phyloP scores from a whole-genome alignment of 2,888 invertebrate genomes.

The Pandemis heparana region DNA sequence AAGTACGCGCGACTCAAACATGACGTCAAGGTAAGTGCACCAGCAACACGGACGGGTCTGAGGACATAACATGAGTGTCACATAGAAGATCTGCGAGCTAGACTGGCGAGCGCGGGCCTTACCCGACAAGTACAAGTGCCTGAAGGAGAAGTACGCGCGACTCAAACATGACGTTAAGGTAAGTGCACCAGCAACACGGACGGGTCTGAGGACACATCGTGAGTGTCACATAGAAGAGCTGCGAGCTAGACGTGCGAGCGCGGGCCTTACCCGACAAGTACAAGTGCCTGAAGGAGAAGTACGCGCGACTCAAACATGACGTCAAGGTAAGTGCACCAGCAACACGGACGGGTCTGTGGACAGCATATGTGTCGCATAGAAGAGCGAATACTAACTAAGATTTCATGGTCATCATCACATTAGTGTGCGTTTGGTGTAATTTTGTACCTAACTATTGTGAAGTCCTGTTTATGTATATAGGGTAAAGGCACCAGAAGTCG shows the following conservation, averaged over 20 bases:
- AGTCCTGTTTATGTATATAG: too few species aligned
- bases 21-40: slow-evolving; percentile 88
- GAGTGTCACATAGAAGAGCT: slow-evolving; percentile 55
- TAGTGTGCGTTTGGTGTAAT: too few species aligned
- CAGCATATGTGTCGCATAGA: not conserved
- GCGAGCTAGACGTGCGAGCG: slow-evolving; percentile 86
- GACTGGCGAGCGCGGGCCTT: slow-evolving; percentile 88
- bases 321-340: slow-evolving; percentile 84
- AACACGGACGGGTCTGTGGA: too few species aligned
- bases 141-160: slow-evolving; percentile 93
- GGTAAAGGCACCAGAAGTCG: too few species aligned
- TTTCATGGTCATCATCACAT: too few species aligned
- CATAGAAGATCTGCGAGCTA: slow-evolving; percentile 78
- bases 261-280: slow-evolving; percentile 92
- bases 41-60: too few species aligned
- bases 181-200: not conserved
- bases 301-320: slow-evolving; percentile 91
- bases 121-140: slow-evolving; percentile 91
- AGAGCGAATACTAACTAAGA: too few species aligned
- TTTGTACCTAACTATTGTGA: too few species aligned
- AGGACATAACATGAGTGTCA: not conserved
- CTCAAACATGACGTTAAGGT: slow-evolving; percentile 92
- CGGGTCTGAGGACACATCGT: not conserved
- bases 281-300: slow-evolving; percentile 92
- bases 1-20: slow-evolving; percentile 93